A percentile compares a stretch with the other conserved stretches of the same genome.
These are phyloP conservation scores for Priapulus caudatus DNA, from an alignment of 2,888 invertebrate species.

Conservation along the genomic window DNA sequence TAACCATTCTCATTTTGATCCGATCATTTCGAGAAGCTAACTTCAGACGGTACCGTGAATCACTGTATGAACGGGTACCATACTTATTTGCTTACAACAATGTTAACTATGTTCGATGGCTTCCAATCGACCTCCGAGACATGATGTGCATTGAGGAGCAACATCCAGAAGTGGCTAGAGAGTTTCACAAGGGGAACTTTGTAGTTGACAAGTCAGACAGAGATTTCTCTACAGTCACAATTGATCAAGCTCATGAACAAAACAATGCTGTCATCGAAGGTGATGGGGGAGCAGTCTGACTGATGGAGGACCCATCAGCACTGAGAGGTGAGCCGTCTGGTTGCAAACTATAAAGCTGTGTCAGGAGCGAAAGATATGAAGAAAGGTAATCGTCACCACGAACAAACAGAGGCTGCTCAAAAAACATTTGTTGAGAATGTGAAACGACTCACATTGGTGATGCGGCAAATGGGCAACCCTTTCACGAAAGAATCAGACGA, in stretches of 20 bases:
- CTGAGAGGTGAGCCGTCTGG: too few species aligned
- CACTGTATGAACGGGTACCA: too few species aligned
- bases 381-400: slow-evolving; percentile 8
- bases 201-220: slow-evolving; percentile 20
- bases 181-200: too few species aligned
- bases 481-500: slow-evolving; percentile 17
- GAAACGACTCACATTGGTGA: too few species aligned
- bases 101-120: slow-evolving; percentile 18
- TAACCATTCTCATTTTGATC: too few species aligned
- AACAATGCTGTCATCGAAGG: slow-evolving; percentile 23
- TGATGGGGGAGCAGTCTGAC: slow-evolving; percentile 22
- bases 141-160: too few species aligned
- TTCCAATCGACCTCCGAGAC: slow-evolving; percentile 17
- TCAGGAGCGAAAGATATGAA: too few species aligned
- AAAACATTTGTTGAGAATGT: slow-evolving; percentile 17
- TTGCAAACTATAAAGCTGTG: too few species aligned
- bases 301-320: slow-evolving; percentile 21
- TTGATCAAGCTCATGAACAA: slow-evolving; percentile 25
- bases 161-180: too few species aligned
- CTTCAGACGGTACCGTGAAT: too few species aligned
- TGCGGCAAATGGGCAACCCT: slow-evolving; percentile 18
- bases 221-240: slow-evolving; percentile 21
- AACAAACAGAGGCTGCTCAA: slow-evolving; percentile 11
- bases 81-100: slow-evolving; percentile 19
- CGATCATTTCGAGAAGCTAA: too few species aligned